Evolutionary conservation across 1,140 invertebrate genomes (phyloP).

Genomic region (Drosophila mauritiana): DNA sequence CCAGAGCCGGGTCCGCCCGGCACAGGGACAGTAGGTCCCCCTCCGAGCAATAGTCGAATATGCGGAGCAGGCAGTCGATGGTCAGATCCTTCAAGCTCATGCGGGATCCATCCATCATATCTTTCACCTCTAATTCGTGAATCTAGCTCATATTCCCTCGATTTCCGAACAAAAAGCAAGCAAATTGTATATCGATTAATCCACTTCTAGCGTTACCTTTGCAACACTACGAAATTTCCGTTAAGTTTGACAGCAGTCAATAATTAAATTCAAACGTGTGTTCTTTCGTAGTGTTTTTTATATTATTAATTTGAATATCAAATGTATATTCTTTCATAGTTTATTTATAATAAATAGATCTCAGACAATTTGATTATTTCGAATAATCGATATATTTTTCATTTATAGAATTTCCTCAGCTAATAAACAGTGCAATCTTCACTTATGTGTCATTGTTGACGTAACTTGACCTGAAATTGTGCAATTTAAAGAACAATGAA

Average conservation of each 20-base stretch:
- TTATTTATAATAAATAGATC: not conserved
- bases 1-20: constrained; percentile 41
- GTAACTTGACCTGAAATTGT: constrained; percentile 16
- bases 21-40: constrained; percentile 58
- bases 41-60: constrained; percentile 67
- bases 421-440: too few relatives aligned
- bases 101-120: constrained; percentile 8
- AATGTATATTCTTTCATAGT: not conserved
- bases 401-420: not conserved
- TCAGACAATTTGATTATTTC: not conserved
- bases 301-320: too few relatives aligned
- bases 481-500: constrained; percentile 3
- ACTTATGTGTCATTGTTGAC: constrained; percentile 5
- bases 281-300: too few relatives aligned
- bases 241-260: constrained; percentile 6
- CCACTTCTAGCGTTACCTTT: not conserved
- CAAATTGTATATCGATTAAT: constrained; percentile 10
- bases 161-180: not conserved
- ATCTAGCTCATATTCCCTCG: not conserved
- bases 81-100: constrained; percentile 67
- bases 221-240: constrained; percentile 1
- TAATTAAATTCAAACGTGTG: not conserved
- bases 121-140: not conserved
- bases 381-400: too few relatives aligned
- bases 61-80: constrained; percentile 63